These are phyloP conservation scores for Eilema depressum DNA, from an alignment of 2,888 invertebrate species.

Conservation along the genomic window DNA sequence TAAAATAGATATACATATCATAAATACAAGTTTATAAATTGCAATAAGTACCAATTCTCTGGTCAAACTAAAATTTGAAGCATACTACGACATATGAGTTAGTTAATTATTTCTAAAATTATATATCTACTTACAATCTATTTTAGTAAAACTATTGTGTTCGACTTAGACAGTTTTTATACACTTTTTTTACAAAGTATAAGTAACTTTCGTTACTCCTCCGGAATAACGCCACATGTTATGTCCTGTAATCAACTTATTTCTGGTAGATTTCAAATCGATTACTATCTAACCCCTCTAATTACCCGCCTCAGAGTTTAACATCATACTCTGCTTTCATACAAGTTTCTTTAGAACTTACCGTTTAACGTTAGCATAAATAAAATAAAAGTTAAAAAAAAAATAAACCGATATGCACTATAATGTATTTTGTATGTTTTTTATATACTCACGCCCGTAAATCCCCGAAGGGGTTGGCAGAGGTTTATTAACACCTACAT, in stretches of 20 bases:
- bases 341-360: background rate
- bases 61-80: background rate
- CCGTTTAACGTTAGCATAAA: background rate
- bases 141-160: background rate
- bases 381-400: too few relatives aligned
- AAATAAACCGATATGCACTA: too few relatives aligned
- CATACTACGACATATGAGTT: background rate
- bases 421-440: too few relatives aligned
- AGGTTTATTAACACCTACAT: too few relatives aligned
- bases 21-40: background rate
- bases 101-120: background rate
- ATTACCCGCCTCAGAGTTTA: background rate
- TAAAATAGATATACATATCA: background rate
- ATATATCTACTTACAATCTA: background rate
- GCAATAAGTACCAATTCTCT: background rate
- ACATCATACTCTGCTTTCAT: background rate
- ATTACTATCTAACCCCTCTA: background rate
- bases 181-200: background rate
- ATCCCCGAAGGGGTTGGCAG: too few relatives aligned
- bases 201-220: background rate
- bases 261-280: background rate
- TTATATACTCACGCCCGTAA: too few relatives aligned
- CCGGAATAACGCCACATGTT: background rate
- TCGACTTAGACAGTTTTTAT: background rate
- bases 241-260: background rate